These are phyloP conservation scores for Petaurus breviceps DNA, from an alignment of 2,113 vertebrate genomes.

Conservation along the genomic window DNA sequence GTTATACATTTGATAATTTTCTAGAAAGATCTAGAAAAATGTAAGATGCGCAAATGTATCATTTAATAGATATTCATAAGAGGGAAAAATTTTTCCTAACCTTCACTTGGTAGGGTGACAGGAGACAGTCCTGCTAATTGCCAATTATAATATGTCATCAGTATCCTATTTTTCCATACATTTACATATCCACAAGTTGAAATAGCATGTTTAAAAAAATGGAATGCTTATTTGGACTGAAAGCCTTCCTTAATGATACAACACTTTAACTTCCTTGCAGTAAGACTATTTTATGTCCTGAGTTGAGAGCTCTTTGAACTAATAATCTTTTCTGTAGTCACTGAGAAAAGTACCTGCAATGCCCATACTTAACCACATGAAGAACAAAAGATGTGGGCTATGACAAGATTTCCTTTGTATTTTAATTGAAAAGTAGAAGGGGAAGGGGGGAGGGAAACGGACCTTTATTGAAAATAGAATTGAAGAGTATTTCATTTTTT, in stretches of 20 bases:
- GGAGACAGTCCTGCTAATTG: neutral
- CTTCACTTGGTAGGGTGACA: neutral
- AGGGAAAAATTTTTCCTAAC: neutral
- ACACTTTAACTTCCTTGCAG: conserved; percentile 31
- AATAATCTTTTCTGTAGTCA: conserved; percentile 52
- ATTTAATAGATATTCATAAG: neutral
- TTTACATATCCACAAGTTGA: conserved; percentile 24
- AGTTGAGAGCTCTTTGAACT: conserved; percentile 66
- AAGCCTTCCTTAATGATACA: conserved; percentile 17
- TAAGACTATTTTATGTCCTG: conserved; percentile 20
- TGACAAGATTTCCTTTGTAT: conserved; percentile 56
- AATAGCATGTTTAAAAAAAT: neutral
- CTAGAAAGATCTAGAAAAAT: neutral
- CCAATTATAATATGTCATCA: neutral
- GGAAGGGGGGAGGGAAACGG: conserved; percentile 8
- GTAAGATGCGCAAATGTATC: neutral
- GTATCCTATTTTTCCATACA: neutral
- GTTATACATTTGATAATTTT: conserved; percentile 13
- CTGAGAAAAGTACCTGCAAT: conserved; percentile 57
- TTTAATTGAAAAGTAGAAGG: conserved; percentile 38
- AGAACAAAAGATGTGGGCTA: conserved; percentile 68
- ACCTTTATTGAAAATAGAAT: conserved; percentile 30
- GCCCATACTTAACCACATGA: conserved; percentile 48
- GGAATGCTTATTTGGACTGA: conserved; percentile 49
- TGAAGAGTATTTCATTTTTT: neutral